Evolutionary conservation across 2,888 invertebrate genomes (phyloP).

Genomic region (Plebejus argus): DNA sequence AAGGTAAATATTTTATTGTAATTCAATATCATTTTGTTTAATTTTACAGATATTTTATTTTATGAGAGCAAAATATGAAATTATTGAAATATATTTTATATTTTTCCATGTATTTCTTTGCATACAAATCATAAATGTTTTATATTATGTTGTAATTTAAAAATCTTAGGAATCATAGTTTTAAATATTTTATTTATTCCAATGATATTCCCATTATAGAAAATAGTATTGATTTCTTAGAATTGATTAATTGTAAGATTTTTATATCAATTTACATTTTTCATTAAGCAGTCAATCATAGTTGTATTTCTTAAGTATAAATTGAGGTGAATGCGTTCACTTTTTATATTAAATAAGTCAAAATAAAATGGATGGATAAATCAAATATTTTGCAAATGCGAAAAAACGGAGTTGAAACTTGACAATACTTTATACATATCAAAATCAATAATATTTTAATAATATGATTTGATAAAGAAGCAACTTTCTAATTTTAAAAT

Average conservation of each 20-base stretch:
- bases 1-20: not conserved
- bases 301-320: constrained; percentile 14
- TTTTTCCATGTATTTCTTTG: not conserved
- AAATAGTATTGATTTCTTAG: constrained; percentile 27
- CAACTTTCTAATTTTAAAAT: not conserved
- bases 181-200: constrained; percentile 24
- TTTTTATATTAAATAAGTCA: not conserved
- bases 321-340: not conserved
- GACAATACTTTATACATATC: constrained; percentile 19
- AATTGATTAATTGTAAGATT: constrained; percentile 35
- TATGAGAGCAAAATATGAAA: not conserved
- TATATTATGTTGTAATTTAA: not conserved
- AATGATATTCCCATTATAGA: constrained; percentile 25
- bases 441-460: not conserved
- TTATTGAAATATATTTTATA: constrained; percentile 21
- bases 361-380: constrained; percentile 17
- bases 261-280: constrained; percentile 38
- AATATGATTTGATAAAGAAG: not conserved
- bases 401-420: not conserved
- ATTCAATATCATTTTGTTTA: not conserved
- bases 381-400: not conserved
- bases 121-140: not conserved
- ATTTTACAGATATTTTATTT: not conserved
- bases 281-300: constrained; percentile 31
- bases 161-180: constrained; percentile 13